Percentiles rank a stretch among this genome's conserved stretches.
Evolutionary conservation across 2,113 vertebrate genomes (phyloP).

Genomic region (Labrus mixtus): DNA sequence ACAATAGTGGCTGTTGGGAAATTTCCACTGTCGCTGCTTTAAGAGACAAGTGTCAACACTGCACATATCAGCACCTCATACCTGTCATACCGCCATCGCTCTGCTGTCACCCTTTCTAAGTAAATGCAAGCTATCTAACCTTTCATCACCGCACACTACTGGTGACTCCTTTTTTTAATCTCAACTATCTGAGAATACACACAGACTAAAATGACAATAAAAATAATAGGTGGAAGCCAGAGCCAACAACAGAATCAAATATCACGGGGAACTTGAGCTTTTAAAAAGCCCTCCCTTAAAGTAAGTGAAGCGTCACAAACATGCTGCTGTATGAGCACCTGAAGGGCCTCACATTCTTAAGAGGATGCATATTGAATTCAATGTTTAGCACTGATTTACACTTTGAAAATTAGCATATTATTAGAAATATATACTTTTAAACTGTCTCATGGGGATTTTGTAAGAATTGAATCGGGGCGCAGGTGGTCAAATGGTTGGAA

Average conservation of each 20-base stretch:
- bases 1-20: background rate
- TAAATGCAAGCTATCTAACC: background rate
- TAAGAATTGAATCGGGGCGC: too few relatives aligned
- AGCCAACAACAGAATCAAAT: background rate
- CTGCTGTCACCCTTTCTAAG: background rate
- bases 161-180: background rate
- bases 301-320: background rate
- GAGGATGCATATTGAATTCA: background rate
- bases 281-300: background rate
- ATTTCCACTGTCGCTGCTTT: conserved; percentile 15
- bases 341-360: too few relatives aligned
- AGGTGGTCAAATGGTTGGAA: too few relatives aligned
- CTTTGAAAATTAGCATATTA: background rate
- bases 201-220: background rate
- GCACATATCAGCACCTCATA: conserved; percentile 25
- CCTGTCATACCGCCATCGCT: conserved; percentile 38
- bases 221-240: background rate
- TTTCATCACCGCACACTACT: rapidly evolving
- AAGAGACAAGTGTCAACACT: conserved; percentile 25
- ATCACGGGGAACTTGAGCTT: background rate
- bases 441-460: too few relatives aligned
- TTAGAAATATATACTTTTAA: too few relatives aligned
- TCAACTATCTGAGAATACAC: background rate
- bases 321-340: background rate
- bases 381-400: background rate